Conservation (phyloP, 2,797 vertebrate genomes). For the Cuniculus paca region DNA sequence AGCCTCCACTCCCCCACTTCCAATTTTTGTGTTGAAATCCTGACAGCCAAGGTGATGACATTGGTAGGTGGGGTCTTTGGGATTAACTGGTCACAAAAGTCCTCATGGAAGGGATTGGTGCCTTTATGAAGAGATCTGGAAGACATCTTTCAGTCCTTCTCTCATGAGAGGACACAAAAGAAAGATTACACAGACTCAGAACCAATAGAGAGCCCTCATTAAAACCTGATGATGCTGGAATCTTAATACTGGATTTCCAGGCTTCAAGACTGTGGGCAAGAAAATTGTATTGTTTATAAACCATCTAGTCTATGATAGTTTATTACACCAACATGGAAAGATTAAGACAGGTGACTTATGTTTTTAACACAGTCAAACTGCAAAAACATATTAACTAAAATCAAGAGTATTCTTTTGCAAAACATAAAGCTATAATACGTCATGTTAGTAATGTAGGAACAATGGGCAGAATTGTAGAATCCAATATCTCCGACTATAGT, state of each 20-base stretch:
- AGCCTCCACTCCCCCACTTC: neutral
- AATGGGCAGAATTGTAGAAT: neutral
- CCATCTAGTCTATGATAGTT: neutral
- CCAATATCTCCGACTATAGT: neutral
- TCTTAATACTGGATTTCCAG: neutral
- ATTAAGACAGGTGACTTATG: neutral
- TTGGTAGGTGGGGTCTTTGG: neutral
- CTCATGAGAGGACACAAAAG: neutral
- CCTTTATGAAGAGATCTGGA: neutral
- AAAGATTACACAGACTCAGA: neutral
- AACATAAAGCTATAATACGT: neutral
- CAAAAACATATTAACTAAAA: neutral
- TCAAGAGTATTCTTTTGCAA: neutral
- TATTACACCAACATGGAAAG: neutral
- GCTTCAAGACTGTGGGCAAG: neutral
- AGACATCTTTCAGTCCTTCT: neutral
- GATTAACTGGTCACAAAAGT: neutral
- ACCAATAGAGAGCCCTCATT: neutral
- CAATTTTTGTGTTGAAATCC: neutral
- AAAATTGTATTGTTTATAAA: neutral
- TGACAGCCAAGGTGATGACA: rapidly evolving
- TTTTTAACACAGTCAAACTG: neutral
- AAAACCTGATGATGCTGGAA: neutral
- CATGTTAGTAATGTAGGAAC: neutral
- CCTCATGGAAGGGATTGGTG: neutral